Evolutionary conservation across 2,797 vertebrate species (phyloP), one percentile per base, ranked within the genome.

Genomic region (Peromyscus attwateri): DNA sequence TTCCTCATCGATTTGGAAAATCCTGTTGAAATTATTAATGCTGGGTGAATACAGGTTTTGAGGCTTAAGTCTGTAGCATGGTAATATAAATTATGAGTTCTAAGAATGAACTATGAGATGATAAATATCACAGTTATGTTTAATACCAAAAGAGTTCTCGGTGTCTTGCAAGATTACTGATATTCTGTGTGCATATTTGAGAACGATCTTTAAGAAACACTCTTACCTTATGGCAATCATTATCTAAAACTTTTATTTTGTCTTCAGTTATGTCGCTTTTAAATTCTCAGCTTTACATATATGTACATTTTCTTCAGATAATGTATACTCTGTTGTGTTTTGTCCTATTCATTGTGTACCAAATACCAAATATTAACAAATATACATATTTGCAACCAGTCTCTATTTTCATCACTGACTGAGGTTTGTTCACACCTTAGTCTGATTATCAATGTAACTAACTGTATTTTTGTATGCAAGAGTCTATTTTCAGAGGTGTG

Each of bases 61-160:
- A 96, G 19, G 49, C 73, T 19, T 60, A 73, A 62, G 84, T 91
- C 84, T n/a, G 0, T 66, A 60, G 19, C 14, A 4, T 87, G 27
- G 75, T 88, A 80, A 66, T 96, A 27, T 34, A 43, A 94, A 79
- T 70, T 87, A 87, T 40, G 70, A 76, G 10, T 46, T 57, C 60
- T 92, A 60, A 92, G 29, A 66, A 7, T 46, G n/a, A 97, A 66
- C 3, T 55, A 7, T 73, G 25, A 92, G 21, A 73, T 5, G 27
- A 66, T 8, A 81, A 77, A 14, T 93, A 89, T 77, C 62, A 91
- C 1, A 77, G 5, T 43, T 94, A 76, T 75, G 5, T 75, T 85
- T 92, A 79, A 46, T 80, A 68, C 73, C 13, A 79, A 93, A 97
- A 87, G 6, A 60, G 1, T 43, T 40, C 73, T 92, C 34, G 83